Percentiles rank a stretch among this genome's conserved stretches.
phyloP scores from a whole-genome alignment of 2,888 invertebrate genomes.

The Chamaedrilus cognettii region DNA sequence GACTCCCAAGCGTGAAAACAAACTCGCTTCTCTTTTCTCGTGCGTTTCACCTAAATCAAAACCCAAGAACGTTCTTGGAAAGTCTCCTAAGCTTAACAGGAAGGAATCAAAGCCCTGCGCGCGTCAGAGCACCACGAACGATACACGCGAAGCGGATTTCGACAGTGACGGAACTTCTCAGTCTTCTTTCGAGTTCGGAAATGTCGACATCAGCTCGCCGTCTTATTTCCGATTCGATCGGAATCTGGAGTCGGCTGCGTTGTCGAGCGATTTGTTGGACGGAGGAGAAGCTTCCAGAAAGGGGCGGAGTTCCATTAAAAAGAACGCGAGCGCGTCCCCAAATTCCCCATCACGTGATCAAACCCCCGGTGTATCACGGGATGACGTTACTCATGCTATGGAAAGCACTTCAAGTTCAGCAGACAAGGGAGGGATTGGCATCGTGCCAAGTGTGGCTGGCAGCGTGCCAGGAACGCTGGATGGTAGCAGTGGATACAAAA shows the following conservation, averaged over 20 bases:
- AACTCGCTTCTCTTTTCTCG: neutral
- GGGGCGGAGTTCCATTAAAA: neutral
- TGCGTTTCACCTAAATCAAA: constrained; percentile 2
- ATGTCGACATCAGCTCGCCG: neutral
- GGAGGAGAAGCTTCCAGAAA: neutral
- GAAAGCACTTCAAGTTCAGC: too few species aligned
- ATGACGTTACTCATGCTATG: too few species aligned
- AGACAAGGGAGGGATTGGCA: neutral
- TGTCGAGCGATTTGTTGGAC: neutral
- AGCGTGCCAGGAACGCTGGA: neutral
- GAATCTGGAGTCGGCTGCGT: neutral
- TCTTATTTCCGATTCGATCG: constrained; percentile 7
- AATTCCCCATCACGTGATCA: too few species aligned
- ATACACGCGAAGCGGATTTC: neutral
- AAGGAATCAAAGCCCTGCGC: neutral
- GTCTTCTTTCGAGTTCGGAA: neutral
- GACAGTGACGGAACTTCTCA: neutral
- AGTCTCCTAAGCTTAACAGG: neutral
- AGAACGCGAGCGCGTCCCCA: neutral
- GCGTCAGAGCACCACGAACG: neutral
- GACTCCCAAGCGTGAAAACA: constrained; percentile 3
- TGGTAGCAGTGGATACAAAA: neutral
- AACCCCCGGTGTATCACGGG: too few species aligned
- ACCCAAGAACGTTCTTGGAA: neutral
- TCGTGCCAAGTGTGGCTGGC: neutral